phyloP scores from a whole-genome alignment of 2,797 vertebrate genomes.

The Halcyon badia region DNA sequence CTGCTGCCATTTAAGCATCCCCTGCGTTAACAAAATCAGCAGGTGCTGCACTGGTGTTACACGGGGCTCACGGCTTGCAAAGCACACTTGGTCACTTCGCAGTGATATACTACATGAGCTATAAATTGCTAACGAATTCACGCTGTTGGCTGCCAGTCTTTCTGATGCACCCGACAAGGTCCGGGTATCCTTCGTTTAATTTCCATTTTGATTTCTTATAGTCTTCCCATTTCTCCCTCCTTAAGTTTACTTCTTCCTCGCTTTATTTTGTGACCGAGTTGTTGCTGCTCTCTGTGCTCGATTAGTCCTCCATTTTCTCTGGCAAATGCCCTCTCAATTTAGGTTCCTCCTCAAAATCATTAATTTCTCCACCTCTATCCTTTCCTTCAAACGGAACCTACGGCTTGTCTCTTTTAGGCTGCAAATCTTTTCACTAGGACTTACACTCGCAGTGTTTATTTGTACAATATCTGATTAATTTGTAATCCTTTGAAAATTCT shows the following conservation, averaged over 20 bases:
- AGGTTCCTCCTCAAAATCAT: neutral
- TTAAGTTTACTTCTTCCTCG: neutral
- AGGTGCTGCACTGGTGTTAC: neutral
- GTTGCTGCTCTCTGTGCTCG: neutral
- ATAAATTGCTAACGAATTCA: neutral
- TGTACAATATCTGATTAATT: slow-evolving; percentile 26
- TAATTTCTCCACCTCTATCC: neutral
- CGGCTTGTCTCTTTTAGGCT: neutral
- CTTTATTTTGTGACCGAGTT: neutral
- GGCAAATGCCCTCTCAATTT: neutral
- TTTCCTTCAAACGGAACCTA: neutral
- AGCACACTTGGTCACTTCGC: neutral
- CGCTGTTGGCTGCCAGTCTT: neutral
- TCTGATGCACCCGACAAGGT: neutral
- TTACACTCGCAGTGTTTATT: slow-evolving; percentile 9
- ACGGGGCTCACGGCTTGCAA: neutral
- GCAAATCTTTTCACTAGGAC: neutral
- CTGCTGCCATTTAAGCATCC: neutral
- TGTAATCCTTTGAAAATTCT: slow-evolving; percentile 40
- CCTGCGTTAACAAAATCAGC: neutral
- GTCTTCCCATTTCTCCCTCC: neutral
- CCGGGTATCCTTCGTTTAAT: neutral
- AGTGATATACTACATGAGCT: neutral
- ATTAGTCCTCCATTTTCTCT: neutral
- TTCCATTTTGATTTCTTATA: neutral